These are phyloP conservation scores for Castor canadensis DNA, from an alignment of 2,113 vertebrate species.

Conservation along the genomic window DNA sequence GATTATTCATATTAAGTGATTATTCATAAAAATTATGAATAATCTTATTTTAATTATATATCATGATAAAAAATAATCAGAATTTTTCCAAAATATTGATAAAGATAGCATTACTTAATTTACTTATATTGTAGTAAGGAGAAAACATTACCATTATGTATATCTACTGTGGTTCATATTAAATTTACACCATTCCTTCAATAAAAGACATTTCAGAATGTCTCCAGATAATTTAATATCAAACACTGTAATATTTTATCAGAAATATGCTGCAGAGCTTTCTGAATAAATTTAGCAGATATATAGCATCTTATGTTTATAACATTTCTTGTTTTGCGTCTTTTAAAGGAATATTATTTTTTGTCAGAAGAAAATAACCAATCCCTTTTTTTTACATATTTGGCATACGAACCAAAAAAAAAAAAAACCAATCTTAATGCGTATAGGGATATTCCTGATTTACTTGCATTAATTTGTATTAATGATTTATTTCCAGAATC, in stretches of 20 bases:
- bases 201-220: background rate
- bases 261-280: background rate
- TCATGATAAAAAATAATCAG: background rate
- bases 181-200: background rate
- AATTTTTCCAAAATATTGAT: background rate
- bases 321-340: background rate
- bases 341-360: background rate
- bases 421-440: no score
- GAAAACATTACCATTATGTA: background rate
- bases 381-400: no score
- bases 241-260: background rate
- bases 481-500: background rate
- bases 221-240: background rate
- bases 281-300: background rate
- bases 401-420: no score
- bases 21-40: background rate
- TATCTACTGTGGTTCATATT: background rate
- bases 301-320: no score
- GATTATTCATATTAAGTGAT: no score
- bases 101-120: background rate
- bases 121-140: background rate
- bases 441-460: background rate
- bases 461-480: background rate
- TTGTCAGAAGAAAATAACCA: background rate
- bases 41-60: constrained; percentile 26